These are phyloP conservation scores for Eristalis arbustorum DNA, from an alignment of 2,888 invertebrate species.

Conservation along the genomic window DNA sequence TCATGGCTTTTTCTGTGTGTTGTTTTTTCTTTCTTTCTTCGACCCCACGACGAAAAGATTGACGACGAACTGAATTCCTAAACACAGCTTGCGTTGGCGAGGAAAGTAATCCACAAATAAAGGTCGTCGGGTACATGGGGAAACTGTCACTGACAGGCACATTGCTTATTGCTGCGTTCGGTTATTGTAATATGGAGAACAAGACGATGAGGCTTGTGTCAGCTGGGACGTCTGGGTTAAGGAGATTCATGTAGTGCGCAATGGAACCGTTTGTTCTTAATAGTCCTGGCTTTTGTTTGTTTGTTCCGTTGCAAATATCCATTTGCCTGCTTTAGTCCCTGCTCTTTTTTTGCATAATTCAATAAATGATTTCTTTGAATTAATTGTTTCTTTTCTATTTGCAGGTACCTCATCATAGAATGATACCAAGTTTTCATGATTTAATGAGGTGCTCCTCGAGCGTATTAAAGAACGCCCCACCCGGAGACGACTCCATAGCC, in stretches of 20 bases:
- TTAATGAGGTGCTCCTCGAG: conserved; percentile 80
- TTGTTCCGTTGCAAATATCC: too few species aligned
- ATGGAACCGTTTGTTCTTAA: too few species aligned
- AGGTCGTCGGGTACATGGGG: conserved; percentile 27
- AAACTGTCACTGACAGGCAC: not conserved
- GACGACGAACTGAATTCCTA: conserved; percentile 33
- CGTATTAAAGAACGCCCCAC: conserved; percentile 76
- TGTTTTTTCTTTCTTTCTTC: not conserved
- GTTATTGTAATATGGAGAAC: too few species aligned
- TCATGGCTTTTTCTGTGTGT: conserved; percentile 22
- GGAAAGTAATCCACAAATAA: conserved; percentile 33
- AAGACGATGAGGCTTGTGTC: too few species aligned
- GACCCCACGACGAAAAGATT: not conserved
- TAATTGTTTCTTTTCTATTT: conserved; percentile 41
- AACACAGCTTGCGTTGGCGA: conserved; percentile 26
- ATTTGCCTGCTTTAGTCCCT: not conserved
- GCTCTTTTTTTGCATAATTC: not conserved
- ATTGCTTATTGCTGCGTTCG: too few species aligned
- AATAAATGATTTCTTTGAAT: not conserved
- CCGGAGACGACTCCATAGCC: conserved; percentile 74
- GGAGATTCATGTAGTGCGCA: too few species aligned
- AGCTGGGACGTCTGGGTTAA: too few species aligned
- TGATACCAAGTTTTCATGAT: conserved; percentile 79
- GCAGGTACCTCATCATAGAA: conserved; percentile 77
- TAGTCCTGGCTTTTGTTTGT: too few species aligned